Evolutionary conservation across 2,888 invertebrate species (phyloP), one percentile per base, ranked within the genome.

Genomic region (Listrodromus nycthemerus): DNA sequence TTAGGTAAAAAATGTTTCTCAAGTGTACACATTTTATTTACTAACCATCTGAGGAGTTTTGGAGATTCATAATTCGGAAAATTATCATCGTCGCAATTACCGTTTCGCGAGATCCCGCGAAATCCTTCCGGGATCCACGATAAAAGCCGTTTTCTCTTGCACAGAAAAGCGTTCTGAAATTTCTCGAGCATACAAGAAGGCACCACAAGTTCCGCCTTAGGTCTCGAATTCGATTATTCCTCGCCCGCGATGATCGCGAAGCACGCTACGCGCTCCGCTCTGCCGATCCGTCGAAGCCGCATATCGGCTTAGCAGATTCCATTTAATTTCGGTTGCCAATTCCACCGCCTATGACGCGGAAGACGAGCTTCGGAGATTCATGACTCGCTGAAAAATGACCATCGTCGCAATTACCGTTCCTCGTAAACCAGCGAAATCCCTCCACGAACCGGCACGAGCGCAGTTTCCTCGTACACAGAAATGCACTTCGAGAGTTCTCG

Each of bases 151-250:
- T 77, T 48, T 6, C 16, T 16, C 33, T 3, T 65, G 65, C 65
- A 41, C 30, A 41, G 71, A 65, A 73, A 79, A 52, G 73, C 79
- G 73, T 55, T 73, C 66, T 33, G 71, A 55, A 8, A 55, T 19
- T 55, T 55, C 30, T 55, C 55, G 65, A 66, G 21, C 65, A 63
- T 19, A 10, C 27, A 33, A 24, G 13, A 13, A 10, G 19, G 30
- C 19, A 10, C 10, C 33, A 27, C 30, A 21, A n/a, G 21, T 37
- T 24, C 19, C 37, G 13, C 66, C 19, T 30, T 52, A 55, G 55
- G 55, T 76, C 76, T n/a, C 55, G 66, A 41, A 77, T 48, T 24
- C 41, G 77, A 82, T 73, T 67, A 73, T 77, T 82, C 30, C 41
- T 45, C 61, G 24, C n/a, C 27, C 58, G 66, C 48, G 58, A 48